Evolutionary conservation across 2,113 vertebrate genomes (phyloP).

Genomic region (Turnix velox): DNA sequence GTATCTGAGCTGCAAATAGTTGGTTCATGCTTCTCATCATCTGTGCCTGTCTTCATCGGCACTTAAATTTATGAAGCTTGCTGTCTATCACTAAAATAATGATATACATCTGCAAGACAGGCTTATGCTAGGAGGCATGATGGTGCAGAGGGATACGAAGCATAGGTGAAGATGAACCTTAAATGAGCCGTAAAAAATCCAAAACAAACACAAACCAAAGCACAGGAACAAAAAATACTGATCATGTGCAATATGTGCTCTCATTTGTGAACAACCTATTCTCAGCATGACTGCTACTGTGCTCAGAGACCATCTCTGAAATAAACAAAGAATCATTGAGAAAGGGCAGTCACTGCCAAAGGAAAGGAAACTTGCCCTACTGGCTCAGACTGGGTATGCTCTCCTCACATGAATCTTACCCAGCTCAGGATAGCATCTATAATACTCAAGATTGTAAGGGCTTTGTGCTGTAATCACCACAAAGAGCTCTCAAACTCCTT

Average conservation of each 20-base stretch:
- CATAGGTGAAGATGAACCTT: background rate
- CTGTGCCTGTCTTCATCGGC: background rate
- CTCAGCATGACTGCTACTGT: background rate
- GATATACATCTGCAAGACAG: background rate
- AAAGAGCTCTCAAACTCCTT: accelerated
- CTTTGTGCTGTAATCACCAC: background rate
- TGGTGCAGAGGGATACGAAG: background rate
- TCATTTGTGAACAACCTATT: background rate
- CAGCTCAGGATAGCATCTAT: background rate
- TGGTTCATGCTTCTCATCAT: background rate
- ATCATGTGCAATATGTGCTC: background rate
- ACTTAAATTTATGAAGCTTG: background rate
- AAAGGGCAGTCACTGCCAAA: background rate
- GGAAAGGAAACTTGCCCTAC: background rate
- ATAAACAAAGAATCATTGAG: background rate
- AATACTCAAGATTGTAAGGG: background rate
- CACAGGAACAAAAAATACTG: background rate
- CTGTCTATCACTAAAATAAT: background rate
- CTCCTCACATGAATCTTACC: accelerated
- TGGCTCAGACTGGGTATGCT: background rate
- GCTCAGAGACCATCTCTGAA: background rate
- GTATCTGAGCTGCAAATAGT: background rate
- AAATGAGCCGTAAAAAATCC: background rate
- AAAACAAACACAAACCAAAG: background rate
- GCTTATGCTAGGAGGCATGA: background rate